Percentiles rank a stretch among this genome's conserved stretches.
These are phyloP conservation scores for Lasioglossum pauxillum DNA, from an alignment of 2,888 invertebrate genomes.

Conservation along the genomic window DNA sequence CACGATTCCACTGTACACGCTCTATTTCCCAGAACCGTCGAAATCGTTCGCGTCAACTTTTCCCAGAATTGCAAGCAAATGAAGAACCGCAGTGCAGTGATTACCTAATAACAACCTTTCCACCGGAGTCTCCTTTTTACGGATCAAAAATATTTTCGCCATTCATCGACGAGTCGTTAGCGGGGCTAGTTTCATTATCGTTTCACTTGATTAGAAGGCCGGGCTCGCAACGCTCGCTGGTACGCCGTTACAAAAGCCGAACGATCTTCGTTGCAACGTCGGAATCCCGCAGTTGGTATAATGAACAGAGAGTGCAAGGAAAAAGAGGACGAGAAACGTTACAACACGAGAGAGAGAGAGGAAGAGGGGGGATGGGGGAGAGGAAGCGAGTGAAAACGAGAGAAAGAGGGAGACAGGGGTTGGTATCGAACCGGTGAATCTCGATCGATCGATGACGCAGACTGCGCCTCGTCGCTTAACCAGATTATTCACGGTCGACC, in stretches of 20 bases:
- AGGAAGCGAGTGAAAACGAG: not conserved
- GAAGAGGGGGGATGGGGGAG: not conserved
- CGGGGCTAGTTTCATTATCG: slow-evolving; percentile 49
- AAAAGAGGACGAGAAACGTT: not conserved
- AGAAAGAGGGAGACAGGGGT: not conserved
- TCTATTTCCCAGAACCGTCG: not conserved
- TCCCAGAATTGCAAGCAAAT: not conserved
- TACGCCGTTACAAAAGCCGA: slow-evolving; percentile 33
- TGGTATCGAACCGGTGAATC: slow-evolving; percentile 61
- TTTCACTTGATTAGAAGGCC: slow-evolving; percentile 43
- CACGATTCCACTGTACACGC: not conserved
- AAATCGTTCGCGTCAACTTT: not conserved
- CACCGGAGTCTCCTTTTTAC: not conserved
- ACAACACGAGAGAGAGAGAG: not conserved
- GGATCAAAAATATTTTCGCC: slow-evolving; percentile 14
- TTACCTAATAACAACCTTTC: not conserved
- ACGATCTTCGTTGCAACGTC: slow-evolving; percentile 29
- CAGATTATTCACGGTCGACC: slow-evolving; percentile 72
- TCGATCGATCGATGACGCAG: slow-evolving; percentile 59
- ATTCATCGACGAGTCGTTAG: slow-evolving; percentile 19
- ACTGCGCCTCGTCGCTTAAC: slow-evolving; percentile 67
- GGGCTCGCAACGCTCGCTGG: slow-evolving; percentile 1
- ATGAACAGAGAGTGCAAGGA: slow-evolving; percentile 51
- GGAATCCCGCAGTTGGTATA: slow-evolving; percentile 43
- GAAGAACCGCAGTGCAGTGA: not conserved